phyloP scores from a whole-genome alignment of 2,888 invertebrate species.

The Hemistola chrysoprasaria region DNA sequence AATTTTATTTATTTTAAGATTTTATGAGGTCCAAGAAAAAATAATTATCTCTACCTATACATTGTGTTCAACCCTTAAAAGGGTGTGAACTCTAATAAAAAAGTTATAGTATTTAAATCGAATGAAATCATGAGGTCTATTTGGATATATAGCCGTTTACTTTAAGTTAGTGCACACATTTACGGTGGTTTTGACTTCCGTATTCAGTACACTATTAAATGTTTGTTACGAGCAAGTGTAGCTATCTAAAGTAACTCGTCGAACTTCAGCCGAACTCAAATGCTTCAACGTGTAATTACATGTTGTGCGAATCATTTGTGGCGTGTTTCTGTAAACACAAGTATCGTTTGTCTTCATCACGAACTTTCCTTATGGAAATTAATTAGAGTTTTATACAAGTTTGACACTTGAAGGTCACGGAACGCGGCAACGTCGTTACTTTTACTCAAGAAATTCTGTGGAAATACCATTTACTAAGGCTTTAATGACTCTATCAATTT shows the following conservation, averaged over 20 bases:
- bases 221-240: constrained; percentile 5
- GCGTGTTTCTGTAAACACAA: constrained; percentile 15
- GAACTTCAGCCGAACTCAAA: constrained; percentile 6
- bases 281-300: constrained; percentile 12
- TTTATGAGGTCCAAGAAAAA: no score
- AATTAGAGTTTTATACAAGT: constrained; percentile 15
- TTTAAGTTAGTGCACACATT: constrained; percentile 1
- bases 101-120: no score
- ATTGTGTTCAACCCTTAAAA: no score
- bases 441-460: no score
- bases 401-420: constrained; percentile 15
- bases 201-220: neutral
- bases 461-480: no score
- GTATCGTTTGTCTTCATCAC: constrained; percentile 21
- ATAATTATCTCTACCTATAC: no score
- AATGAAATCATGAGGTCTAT: no score
- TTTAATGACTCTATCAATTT: no score
- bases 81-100: no score
- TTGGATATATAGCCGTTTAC: neutral
- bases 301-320: constrained; percentile 15
- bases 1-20: no score
- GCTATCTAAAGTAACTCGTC: constrained; percentile 3
- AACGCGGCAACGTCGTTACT: constrained; percentile 3
- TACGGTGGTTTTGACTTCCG: neutral
- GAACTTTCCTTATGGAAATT: constrained; percentile 14